Conservation (phyloP, 2,797 vertebrate species). For the Poecilia wingei region DNA sequence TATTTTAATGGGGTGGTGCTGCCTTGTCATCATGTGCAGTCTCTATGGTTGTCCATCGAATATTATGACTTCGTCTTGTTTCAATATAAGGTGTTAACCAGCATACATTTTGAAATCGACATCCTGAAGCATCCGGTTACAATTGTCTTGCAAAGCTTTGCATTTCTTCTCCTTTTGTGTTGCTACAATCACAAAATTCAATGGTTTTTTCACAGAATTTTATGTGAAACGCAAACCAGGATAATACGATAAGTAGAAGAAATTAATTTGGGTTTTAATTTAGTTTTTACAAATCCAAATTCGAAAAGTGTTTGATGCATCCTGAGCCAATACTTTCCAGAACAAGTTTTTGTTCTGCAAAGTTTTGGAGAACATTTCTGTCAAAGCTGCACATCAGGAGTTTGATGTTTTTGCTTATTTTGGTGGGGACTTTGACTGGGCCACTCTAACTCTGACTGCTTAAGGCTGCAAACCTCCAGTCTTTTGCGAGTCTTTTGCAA, state of each 20-base stretch:
- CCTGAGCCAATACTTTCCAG: not conserved
- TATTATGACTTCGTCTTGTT: not conserved
- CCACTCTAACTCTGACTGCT: not conserved
- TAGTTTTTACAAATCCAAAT: not conserved
- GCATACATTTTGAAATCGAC: not conserved
- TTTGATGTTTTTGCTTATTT: not conserved
- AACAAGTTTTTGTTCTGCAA: not conserved
- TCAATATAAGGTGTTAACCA: not conserved
- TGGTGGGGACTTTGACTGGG: not conserved
- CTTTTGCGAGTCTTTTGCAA: not conserved
- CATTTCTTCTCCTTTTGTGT: not conserved
- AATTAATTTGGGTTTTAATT: not conserved
- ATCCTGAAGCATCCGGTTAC: not conserved
- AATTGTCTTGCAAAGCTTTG: not conserved
- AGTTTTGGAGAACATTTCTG: not conserved
- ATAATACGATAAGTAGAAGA: not conserved
- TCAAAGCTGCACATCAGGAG: not conserved
- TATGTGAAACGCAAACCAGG: not conserved
- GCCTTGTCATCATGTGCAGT: not conserved
- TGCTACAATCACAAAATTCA: not conserved
- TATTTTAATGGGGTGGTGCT: not conserved
- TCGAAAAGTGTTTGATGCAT: not conserved
- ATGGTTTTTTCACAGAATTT: not conserved
- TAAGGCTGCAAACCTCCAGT: not conserved
- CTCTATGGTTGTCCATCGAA: not conserved